These are phyloP conservation scores for Cariama cristata DNA, from an alignment of 2,113 vertebrate species.

Conservation along the genomic window DNA sequence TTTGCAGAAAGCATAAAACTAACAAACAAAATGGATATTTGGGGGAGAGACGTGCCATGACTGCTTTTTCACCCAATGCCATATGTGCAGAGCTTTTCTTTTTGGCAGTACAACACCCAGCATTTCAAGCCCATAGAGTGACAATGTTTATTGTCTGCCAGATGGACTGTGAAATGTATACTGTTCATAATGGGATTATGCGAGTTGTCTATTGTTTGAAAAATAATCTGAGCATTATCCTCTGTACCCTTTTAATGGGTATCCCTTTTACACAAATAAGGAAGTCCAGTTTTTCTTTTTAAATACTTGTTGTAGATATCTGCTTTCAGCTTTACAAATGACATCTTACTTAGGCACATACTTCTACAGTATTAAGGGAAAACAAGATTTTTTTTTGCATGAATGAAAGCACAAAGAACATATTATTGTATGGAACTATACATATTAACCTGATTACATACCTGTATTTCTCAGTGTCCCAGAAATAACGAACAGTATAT, in stretches of 20 bases:
- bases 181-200: slow-evolving; percentile 76
- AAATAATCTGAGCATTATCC: slow-evolving; percentile 76
- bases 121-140: slow-evolving; percentile 64
- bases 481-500: slow-evolving; percentile 35
- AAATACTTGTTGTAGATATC: slow-evolving; percentile 70
- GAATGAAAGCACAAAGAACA: slow-evolving; percentile 59
- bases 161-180: slow-evolving; percentile 72
- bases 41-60: slow-evolving; percentile 33
- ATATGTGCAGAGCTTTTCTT: slow-evolving; percentile 36
- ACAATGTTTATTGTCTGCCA: slow-evolving; percentile 67
- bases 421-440: slow-evolving; percentile 1
- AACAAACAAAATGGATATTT: slow-evolving; percentile 3
- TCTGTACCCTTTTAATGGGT: slow-evolving; percentile 17
- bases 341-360: slow-evolving; percentile 53
- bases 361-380: slow-evolving; percentile 59
- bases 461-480: slow-evolving; percentile 16
- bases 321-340: slow-evolving; percentile 73
- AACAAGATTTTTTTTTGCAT: slow-evolving; percentile 37
- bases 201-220: slow-evolving; percentile 75
- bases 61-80: slow-evolving; percentile 62
- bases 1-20: slow-evolving; percentile 25
- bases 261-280: slow-evolving; percentile 75
- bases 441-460: background rate
- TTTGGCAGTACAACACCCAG: slow-evolving; percentile 62
- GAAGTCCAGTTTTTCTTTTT: slow-evolving; percentile 69